These are phyloP conservation scores for Mustelus asterias DNA, from an alignment of 2,113 vertebrate genomes.

Conservation along the genomic window DNA sequence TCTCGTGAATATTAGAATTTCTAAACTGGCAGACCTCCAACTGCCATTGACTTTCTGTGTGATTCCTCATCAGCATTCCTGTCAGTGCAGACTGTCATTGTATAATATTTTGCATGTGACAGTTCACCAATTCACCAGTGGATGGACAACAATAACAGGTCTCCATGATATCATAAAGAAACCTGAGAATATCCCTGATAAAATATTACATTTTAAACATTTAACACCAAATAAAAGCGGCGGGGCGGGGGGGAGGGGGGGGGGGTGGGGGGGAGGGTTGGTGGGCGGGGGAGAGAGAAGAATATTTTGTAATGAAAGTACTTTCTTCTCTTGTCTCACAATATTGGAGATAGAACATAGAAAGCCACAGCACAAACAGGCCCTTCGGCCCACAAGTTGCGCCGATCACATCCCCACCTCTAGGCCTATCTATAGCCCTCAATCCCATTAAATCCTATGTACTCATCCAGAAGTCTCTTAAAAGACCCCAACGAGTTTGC, in stretches of 20 bases:
- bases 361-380: too few relatives aligned
- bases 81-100: not conserved
- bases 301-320: not conserved
- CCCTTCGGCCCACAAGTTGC: too few relatives aligned
- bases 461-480: too few relatives aligned
- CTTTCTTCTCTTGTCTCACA: not conserved
- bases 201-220: not conserved
- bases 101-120: not conserved
- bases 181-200: not conserved
- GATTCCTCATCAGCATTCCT: not conserved
- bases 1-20: not conserved
- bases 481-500: too few relatives aligned
- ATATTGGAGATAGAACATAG: not conserved
- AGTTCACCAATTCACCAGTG: not conserved
- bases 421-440: too few relatives aligned
- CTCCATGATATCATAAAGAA: not conserved
- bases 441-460: too few relatives aligned
- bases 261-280: too few relatives aligned
- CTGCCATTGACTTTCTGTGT: not conserved
- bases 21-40: not conserved
- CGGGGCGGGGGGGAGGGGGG: too few relatives aligned
- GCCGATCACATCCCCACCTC: too few relatives aligned
- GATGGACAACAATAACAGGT: not conserved
- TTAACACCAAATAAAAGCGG: not conserved
- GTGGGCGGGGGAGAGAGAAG: too few relatives aligned